phyloP scores from a whole-genome alignment of 2,888 invertebrate genomes.

The Pegoplata infirma region DNA sequence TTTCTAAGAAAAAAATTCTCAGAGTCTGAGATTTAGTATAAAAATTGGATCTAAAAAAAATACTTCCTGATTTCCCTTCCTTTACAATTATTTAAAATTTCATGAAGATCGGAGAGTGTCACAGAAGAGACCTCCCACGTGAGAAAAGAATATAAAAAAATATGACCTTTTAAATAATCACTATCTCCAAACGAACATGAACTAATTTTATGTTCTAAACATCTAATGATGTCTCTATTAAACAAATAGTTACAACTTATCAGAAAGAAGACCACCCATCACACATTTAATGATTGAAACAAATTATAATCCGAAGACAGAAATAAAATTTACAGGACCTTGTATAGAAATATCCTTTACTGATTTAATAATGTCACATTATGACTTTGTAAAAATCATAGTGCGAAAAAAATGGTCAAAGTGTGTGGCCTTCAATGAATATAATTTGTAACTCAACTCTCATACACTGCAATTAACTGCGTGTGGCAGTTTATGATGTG shows the following conservation, averaged over 20 bases:
- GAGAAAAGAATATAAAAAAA: too few relatives aligned
- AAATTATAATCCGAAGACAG: conserved; percentile 18
- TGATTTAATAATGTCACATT: conserved; percentile 37
- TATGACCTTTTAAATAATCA: too few relatives aligned
- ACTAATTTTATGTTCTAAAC: not conserved
- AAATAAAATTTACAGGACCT: not conserved
- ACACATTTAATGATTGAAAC: conserved; percentile 6
- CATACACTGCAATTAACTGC: conserved; percentile 72
- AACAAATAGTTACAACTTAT: too few relatives aligned
- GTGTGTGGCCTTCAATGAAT: conserved; percentile 39
- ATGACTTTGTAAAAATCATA: conserved; percentile 18
- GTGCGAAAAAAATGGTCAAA: not conserved
- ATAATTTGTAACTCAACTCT: conserved; percentile 4
- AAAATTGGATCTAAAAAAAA: too few relatives aligned
- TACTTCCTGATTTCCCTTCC: too few relatives aligned
- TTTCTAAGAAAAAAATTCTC: too few relatives aligned
- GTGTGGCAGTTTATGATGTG: conserved; percentile 75
- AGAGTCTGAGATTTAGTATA: too few relatives aligned
- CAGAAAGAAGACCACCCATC: conserved; percentile 30
- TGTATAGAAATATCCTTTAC: conserved; percentile 28
- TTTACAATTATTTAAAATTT: too few relatives aligned
- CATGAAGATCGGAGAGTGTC: too few relatives aligned
- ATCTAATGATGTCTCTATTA: conserved; percentile 13
- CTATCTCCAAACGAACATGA: not conserved
- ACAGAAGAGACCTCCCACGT: too few relatives aligned